Base-by-base conservation (phyloP, 2,113 vertebrate genomes). In the Sardina pilchardus region DNA sequence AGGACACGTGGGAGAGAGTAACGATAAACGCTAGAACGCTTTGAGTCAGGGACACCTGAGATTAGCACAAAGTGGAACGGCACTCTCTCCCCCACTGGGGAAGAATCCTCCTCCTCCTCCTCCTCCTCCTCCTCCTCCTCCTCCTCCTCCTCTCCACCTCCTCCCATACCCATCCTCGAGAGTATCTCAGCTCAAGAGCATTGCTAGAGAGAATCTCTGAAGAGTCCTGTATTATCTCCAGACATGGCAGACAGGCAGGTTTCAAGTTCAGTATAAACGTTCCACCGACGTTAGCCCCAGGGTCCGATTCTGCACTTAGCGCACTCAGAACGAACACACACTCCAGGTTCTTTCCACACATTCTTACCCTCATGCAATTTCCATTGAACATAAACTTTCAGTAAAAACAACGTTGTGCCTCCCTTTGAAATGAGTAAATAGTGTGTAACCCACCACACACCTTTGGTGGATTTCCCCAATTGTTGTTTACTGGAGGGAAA, bases 391-490 rank as follows among this genome's bases (percentile, higher is more conserved):
- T 3, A 63, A 86, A 81, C 87, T 47, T 47, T 10, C 45, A 47
- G 45, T 19, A 24, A 59, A 59, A 59, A 88, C 84, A 87, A 81
- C 43, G 82, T 82, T 45, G 30, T 59, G 82, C 30, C 30, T 19
- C 30, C 10, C 30, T 78, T 78, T 30, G 71, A 86, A 81, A 53
- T 63, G 82, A 84, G 86, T 81, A 87, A 67, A 47, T 19, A 81
- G 47, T 24, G 9, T 45, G 47, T 81, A 85, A 84, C 36, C 36
- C 81, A 53, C 34, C 81, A 19, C 53, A 83, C 81, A 82, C 45
- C 43, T 88, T 84, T 50, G 50, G 84, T 86, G 88, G 90, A 90
- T 90, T 90, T 89, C 88, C 87, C 86, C 88, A 89, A 89, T 89
- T 88, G 87, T 86, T 85, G 82, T 88, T 90, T 88, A 88, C 86